Evolutionary conservation across 2,888 invertebrate species (phyloP).

Genomic region (Axea sp.): DNA sequence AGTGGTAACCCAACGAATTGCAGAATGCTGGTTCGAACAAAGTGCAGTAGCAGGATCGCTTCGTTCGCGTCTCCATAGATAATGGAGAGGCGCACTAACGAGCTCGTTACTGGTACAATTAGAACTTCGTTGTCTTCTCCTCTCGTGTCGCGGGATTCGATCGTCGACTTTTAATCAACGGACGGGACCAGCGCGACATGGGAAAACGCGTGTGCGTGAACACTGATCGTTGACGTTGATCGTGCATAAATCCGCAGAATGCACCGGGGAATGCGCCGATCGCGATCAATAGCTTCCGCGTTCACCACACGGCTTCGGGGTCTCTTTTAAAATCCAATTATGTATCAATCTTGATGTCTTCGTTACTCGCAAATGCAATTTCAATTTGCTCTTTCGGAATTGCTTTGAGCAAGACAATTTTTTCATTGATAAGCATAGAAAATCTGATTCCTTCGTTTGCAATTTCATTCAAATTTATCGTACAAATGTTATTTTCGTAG

Average conservation of each 20-base stretch:
- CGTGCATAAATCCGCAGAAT: conserved; percentile 57
- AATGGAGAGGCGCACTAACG: conserved; percentile 58
- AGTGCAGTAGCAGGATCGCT: conserved; percentile 50
- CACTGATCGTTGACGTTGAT: conserved; percentile 53
- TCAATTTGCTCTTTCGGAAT: conserved; percentile 14
- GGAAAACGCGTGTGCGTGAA: conserved; percentile 52
- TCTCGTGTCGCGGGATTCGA: conserved; percentile 22
- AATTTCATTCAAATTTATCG: too few species aligned
- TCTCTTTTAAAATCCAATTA: conserved; percentile 51
- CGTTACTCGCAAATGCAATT: conserved; percentile 31
- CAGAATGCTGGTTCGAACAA: neutral
- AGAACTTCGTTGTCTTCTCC: conserved; percentile 45
- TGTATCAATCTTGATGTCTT: conserved; percentile 49
- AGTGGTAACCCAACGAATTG: too few species aligned
- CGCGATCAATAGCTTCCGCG: conserved; percentile 51
- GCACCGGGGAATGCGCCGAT: conserved; percentile 51
- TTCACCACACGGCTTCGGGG: conserved; percentile 36
- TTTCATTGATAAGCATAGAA: too few species aligned
- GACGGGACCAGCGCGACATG: conserved; percentile 44
- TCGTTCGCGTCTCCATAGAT: conserved; percentile 31
- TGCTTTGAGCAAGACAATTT: neutral
- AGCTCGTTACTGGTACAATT: conserved; percentile 64
- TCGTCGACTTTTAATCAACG: conserved; percentile 41
- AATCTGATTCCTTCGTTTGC: too few species aligned
- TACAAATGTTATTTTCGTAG: too few species aligned